Base-by-base conservation (phyloP, 2,888 invertebrate species). In the Parthenolecanium corni region DNA sequence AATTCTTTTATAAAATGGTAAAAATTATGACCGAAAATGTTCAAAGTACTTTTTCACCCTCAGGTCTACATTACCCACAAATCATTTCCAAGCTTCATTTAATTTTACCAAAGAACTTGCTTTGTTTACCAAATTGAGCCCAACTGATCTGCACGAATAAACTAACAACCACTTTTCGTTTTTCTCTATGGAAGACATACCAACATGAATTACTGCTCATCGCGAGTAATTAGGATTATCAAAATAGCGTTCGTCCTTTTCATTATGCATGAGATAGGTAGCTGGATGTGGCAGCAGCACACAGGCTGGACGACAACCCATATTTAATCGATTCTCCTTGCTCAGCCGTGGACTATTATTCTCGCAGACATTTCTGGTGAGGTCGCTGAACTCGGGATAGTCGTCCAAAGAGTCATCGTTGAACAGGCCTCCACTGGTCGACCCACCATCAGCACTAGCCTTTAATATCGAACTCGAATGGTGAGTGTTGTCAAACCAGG, bases 261-360 rank as follows among this genome's bases (percentile, higher is more conserved):
- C 58, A 9, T 16, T 38, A 21, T 49, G 40, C n/a, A 53, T 46
- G 47, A 20, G 49, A 38, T 58, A 58, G 16, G 47, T 47, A n/a
- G 47, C 46, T 20, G 47, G 38, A 16, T 58, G 68, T 5, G 70
- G 70, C 14, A 70, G 65, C 16, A 70, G 66, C 24, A 71, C 67
- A 49, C 70, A 69, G 25, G 68, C 68, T 18, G 70, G 70, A 24
- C 70, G 67, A 66, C 71, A 71, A 38, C 70, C 69, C 40, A 71
- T 69, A 61, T 69, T 69, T 44, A 71, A 66, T 52, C 70, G 69
- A 61, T 68, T 69, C 64, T 70, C 70, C 58, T 68, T 66, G 42
- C 68, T 68, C 53, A 68, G 66, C 5, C 68, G 67, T 4, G 68
- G 68, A 62, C 69, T 69, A 66, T 65, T 18, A 67, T 64, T 31